Evolutionary conservation across 2,113 vertebrate species (phyloP), one percentile per base, ranked within the genome.

Genomic region (Tautogolabrus adspersus): DNA sequence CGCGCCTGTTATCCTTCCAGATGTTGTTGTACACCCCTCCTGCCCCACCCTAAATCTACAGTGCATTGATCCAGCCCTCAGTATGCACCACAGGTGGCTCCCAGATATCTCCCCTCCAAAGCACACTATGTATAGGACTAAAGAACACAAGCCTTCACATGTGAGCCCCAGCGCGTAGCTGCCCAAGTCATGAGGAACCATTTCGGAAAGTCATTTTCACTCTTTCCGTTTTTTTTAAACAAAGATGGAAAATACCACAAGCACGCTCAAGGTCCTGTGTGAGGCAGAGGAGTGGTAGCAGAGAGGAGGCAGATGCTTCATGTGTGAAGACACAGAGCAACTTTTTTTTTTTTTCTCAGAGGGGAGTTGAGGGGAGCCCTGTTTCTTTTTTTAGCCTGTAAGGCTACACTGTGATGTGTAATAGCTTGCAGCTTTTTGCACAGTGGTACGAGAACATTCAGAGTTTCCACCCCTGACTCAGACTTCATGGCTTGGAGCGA

Each of bases 401-500:
- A 79, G 86, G 82, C 87, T 82, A 65, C 76, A 75, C 83, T 72
- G 81, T 87, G 83, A 89, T 92, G 85, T 88, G 82, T 92, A 92
- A 93, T 90, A 84, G 90, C 85, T 92, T 85, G 80, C 91, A 92
- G 91, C 83, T 92, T 93, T 94, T 90, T 92, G 84, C 88, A 90
- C 87, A 85, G 90, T 83, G 85, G 92, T 47, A 70, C 83, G 56
- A 90, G 89, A 92, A 92, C 88, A 93, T 93, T 94, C 93, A 94
- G 89, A 95, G 87, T 94, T 94, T 93, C 93, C 94, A 94, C 81
- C 79, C 89, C 80, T 87, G 90, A 93, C 84, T 91, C 89, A 90
- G 87, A 86, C 76, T 67, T 61, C 44, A 52, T 68, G 72, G 54
- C 77, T 83, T 63, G 66, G 72, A 64, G 62, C 52, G 8, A 47